Percentiles rank a stretch among this genome's conserved stretches.
These are phyloP conservation scores for Trypoxylus dichotomus DNA, from an alignment of 1,140 invertebrate genomes.

Conservation along the genomic window DNA sequence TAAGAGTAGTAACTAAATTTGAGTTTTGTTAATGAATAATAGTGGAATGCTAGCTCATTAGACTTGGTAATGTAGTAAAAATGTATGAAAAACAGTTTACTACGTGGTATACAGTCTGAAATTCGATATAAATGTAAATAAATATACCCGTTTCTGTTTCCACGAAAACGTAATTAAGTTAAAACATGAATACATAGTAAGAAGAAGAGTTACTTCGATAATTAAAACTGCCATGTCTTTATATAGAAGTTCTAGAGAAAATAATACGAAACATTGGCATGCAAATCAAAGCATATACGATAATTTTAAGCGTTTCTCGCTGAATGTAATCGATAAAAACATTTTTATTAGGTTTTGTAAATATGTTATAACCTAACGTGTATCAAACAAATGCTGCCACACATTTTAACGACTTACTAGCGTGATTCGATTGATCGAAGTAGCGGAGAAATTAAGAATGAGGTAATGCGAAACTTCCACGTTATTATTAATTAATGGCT, in stretches of 20 bases:
- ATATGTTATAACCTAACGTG: not conserved
- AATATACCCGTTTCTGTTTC: not conserved
- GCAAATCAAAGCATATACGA: not conserved
- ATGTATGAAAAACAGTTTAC: not conserved
- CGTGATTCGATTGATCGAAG: not conserved
- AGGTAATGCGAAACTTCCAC: too few relatives aligned
- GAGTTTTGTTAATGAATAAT: not conserved
- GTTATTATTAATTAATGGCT: too few relatives aligned
- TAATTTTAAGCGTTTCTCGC: not conserved
- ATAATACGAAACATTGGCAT: not conserved
- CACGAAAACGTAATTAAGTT: not conserved
- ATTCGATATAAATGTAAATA: not conserved
- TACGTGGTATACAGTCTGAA: not conserved
- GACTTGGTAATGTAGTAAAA: not conserved
- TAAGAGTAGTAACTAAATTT: not conserved
- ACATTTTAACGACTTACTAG: not conserved
- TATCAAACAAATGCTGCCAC: not conserved
- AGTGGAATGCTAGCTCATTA: not conserved
- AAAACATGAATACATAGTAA: not conserved
- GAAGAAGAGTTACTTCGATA: not conserved
- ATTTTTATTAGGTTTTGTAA: not conserved
- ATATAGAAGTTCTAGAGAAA: not conserved
- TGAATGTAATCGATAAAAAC: not conserved
- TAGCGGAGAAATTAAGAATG: not conserved
- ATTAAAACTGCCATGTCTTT: not conserved